Conservation (phyloP, 2,113 vertebrate genomes). For the Litocranius walleri region DNA sequence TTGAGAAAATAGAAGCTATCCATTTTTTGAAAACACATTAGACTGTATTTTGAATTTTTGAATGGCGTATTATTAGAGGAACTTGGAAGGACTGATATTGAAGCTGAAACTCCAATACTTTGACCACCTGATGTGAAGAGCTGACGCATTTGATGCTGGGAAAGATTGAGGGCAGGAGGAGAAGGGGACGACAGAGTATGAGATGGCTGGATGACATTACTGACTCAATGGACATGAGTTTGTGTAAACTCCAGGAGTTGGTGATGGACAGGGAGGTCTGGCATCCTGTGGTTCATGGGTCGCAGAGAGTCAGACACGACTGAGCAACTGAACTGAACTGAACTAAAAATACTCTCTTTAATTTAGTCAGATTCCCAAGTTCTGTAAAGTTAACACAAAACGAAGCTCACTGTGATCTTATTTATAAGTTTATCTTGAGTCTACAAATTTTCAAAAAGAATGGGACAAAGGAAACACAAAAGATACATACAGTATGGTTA, state of each 20-base stretch:
- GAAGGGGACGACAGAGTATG: not conserved
- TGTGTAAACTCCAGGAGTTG: not conserved
- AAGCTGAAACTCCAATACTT: not conserved
- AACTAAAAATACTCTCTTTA: not conserved
- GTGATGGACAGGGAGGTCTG: not conserved
- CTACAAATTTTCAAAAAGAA: not conserved
- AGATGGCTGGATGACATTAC: not conserved
- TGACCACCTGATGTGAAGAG: not conserved
- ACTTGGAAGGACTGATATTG: not conserved
- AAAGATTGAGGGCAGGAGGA: not conserved
- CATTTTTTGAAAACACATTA: not conserved
- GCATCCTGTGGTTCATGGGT: not conserved
- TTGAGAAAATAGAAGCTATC: not conserved
- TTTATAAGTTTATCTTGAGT: not conserved
- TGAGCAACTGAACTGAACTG: not conserved
- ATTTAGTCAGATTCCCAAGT: not conserved
- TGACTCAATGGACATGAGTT: not conserved
- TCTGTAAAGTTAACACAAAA: not conserved
- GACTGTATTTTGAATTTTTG: not conserved
- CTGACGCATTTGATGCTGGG: not conserved
- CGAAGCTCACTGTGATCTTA: not conserved
- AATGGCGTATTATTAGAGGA: not conserved
- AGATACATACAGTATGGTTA: not conserved
- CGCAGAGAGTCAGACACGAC: accelerated
- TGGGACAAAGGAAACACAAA: not conserved